These are phyloP conservation scores for Nasonia giraulti DNA, from an alignment of 1,140 invertebrate genomes.

Conservation along the genomic window DNA sequence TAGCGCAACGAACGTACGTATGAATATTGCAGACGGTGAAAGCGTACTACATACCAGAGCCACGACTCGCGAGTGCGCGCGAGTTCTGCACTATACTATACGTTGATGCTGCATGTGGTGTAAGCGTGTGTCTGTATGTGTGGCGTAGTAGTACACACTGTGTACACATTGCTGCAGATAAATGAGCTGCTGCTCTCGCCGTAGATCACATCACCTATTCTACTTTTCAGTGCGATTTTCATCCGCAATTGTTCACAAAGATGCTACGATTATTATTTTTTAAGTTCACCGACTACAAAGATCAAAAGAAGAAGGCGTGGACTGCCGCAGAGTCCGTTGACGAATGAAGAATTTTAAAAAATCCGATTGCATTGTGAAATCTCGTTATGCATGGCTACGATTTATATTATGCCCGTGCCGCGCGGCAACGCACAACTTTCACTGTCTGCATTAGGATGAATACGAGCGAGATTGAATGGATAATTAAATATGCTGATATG, in stretches of 20 bases:
- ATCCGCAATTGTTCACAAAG: neutral
- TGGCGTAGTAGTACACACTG: neutral
- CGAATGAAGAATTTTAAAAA: neutral
- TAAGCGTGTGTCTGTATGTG: neutral
- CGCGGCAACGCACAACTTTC: too few relatives aligned
- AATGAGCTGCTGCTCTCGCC: neutral
- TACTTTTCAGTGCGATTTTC: neutral
- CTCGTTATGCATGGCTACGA: too few relatives aligned
- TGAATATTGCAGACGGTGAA: conserved; percentile 69
- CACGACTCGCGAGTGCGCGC: conserved; percentile 50
- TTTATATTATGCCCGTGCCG: too few relatives aligned
- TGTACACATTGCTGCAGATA: conserved; percentile 2
- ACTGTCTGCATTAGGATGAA: neutral
- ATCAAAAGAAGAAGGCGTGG: too few relatives aligned
- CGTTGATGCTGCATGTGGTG: conserved; percentile 14
- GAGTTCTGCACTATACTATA: conserved; percentile 48
- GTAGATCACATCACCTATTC: neutral
- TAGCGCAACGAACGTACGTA: conserved; percentile 52
- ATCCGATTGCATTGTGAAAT: neutral
- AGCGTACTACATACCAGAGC: conserved; percentile 69
- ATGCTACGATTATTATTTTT: too few relatives aligned
- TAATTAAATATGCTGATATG: neutral
- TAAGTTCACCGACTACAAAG: too few relatives aligned
- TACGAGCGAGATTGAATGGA: neutral
- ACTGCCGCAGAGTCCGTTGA: neutral